phyloP scores from a whole-genome alignment of 2,797 vertebrate genomes.

The Morelia viridis region DNA sequence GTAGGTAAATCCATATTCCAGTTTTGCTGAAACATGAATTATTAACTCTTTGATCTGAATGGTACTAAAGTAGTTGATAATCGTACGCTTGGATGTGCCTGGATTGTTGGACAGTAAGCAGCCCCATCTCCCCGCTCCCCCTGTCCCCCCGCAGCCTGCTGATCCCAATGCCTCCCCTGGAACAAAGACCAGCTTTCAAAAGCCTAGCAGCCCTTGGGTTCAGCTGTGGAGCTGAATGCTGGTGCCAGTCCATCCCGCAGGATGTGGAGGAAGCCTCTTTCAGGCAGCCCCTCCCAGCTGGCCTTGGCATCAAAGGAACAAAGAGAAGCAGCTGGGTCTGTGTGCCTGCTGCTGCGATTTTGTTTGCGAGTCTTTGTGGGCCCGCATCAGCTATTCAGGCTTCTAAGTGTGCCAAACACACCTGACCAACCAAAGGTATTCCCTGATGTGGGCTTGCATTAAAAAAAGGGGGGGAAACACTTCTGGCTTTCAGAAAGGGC shows the following conservation, averaged over 20 bases:
- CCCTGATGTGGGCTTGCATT: background rate
- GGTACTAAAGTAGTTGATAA: background rate
- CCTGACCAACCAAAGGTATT: slow-evolving; percentile 7
- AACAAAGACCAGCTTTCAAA: slow-evolving; percentile 36
- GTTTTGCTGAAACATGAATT: background rate
- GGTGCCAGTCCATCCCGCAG: slow-evolving; percentile 10
- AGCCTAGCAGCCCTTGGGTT: background rate
- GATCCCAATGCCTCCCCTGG: background rate
- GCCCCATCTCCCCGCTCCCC: background rate
- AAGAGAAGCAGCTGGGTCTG: slow-evolving; percentile 8
- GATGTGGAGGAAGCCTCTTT: background rate
- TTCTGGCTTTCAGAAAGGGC: background rate
- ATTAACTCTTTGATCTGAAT: background rate
- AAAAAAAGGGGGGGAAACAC: background rate
- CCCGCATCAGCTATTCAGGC: background rate
- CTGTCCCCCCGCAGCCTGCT: background rate
- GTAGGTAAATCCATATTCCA: background rate
- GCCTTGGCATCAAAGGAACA: slow-evolving; percentile 10
- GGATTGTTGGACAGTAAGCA: background rate
- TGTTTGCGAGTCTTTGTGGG: slow-evolving; percentile 1
- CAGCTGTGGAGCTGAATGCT: slow-evolving; percentile 15
- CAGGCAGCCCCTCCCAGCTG: slow-evolving; percentile 15
- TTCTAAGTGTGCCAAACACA: background rate
- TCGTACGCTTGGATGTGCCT: background rate
- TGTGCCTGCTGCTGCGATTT: background rate